Percentiles rank a stretch among this genome's conserved stretches.
Evolutionary conservation across 2,888 invertebrate genomes (phyloP).

Genomic region (Monopis laevigella): DNA sequence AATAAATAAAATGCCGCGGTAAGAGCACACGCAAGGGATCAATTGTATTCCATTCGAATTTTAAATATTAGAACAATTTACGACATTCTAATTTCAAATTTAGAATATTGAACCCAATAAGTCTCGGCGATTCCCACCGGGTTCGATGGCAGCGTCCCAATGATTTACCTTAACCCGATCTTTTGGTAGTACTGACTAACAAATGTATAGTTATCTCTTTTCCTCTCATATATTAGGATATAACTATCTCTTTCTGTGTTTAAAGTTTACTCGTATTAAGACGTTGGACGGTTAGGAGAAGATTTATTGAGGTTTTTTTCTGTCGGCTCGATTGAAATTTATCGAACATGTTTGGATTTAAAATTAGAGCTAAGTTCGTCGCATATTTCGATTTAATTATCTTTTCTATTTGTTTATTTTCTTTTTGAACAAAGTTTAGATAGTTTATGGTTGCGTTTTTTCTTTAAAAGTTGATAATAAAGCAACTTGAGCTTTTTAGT

Average conservation of each 20-base stretch:
- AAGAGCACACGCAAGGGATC: background rate
- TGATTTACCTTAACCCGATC: slow-evolving; percentile 58
- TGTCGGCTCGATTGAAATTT: slow-evolving; percentile 41
- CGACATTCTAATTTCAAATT: slow-evolving; percentile 65
- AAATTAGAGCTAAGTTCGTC: slow-evolving; percentile 47
- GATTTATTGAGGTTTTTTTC: slow-evolving; percentile 38
- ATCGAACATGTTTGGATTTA: slow-evolving; percentile 62
- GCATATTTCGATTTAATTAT: slow-evolving; percentile 13
- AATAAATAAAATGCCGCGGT: too few relatives aligned
- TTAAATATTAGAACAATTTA: slow-evolving; percentile 55
- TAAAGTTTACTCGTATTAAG: slow-evolving; percentile 53
- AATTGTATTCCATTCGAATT: slow-evolving; percentile 21
- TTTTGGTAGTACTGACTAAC: slow-evolving; percentile 53
- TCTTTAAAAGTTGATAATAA: too few relatives aligned
- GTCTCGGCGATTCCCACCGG: slow-evolving; percentile 63
- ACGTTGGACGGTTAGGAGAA: slow-evolving; percentile 46
- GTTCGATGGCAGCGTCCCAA: slow-evolving; percentile 55
- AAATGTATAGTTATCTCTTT: slow-evolving; percentile 12
- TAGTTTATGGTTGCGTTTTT: too few relatives aligned
- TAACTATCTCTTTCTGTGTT: slow-evolving; percentile 29
- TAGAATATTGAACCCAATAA: slow-evolving; percentile 64
- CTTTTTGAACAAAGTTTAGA: too few relatives aligned
- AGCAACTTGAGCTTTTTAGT: too few relatives aligned
- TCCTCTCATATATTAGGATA: slow-evolving; percentile 12
- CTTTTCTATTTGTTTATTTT: too few relatives aligned